Evolutionary conservation across 2,113 vertebrate species (phyloP).

Genomic region (Talpa occidentalis): DNA sequence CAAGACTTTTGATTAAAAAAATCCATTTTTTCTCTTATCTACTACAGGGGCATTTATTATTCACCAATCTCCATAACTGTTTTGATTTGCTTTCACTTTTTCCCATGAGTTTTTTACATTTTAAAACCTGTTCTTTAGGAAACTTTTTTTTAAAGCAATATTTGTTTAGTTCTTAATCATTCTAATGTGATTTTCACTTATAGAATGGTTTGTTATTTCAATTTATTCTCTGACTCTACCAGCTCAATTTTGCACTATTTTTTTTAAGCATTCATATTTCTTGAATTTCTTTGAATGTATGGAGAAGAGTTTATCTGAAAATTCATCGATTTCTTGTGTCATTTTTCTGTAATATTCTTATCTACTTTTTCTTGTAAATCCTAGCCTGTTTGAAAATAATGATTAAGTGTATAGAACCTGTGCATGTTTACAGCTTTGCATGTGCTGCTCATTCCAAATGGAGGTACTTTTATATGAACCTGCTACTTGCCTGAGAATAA

Average conservation of each 20-base stretch:
- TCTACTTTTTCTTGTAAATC: conserved; percentile 2
- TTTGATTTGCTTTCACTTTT: background rate
- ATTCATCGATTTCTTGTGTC: background rate
- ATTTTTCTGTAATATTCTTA: conserved; percentile 11
- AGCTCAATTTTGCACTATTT: background rate
- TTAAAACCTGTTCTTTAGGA: background rate
- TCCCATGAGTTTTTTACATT: background rate
- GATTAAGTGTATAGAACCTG: background rate
- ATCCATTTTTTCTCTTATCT: background rate
- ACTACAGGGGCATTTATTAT: background rate
- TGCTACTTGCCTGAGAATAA: background rate
- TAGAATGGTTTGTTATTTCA: background rate
- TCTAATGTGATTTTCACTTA: background rate
- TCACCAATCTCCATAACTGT: background rate
- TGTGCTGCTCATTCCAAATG: background rate
- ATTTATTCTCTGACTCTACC: conserved; percentile 4
- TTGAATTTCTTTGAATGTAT: background rate
- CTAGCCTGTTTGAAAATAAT: conserved; percentile 29
- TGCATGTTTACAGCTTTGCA: background rate
- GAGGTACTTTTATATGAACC: background rate
- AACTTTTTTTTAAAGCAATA: background rate
- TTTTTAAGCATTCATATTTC: background rate
- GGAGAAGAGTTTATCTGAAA: conserved; percentile 38
- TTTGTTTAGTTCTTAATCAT: conserved; percentile 1
- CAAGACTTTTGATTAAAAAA: background rate